phyloP scores from a whole-genome alignment of 2,113 vertebrate species.

The Pterocles orientalis region DNA sequence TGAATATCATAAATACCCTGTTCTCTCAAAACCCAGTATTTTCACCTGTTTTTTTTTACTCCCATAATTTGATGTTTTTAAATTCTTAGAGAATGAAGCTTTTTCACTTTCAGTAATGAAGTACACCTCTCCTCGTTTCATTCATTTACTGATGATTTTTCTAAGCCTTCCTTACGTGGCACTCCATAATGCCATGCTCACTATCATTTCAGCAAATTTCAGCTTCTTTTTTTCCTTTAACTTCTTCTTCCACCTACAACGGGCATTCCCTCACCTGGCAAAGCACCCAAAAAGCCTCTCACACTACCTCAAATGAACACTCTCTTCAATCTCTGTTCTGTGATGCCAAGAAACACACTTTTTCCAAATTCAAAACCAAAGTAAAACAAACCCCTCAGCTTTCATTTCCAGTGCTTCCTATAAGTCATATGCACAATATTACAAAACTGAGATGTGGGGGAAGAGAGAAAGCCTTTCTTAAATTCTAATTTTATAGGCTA shows the following conservation, averaged over 20 bases:
- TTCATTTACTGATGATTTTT: background rate
- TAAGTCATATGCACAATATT: background rate
- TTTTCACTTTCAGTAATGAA: background rate
- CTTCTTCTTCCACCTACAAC: background rate
- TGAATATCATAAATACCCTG: background rate
- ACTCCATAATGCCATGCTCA: background rate
- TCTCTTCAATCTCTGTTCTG: background rate
- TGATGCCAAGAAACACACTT: background rate
- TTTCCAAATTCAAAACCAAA: background rate
- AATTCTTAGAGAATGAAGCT: background rate
- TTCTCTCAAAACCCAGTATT: background rate
- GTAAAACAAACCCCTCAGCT: background rate
- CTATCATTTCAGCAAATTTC: conserved; percentile 1
- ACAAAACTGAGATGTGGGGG: background rate
- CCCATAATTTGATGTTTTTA: background rate
- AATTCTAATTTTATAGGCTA: background rate
- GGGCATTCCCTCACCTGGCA: background rate
- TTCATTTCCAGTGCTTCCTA: background rate
- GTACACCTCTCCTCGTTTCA: background rate
- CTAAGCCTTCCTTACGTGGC: background rate
- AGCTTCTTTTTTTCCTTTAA: conserved; percentile 2
- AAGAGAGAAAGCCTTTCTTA: background rate
- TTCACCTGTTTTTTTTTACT: background rate
- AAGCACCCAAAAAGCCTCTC: background rate
- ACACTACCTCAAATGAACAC: background rate